Percentiles rank a stretch among this genome's conserved stretches.
These are phyloP conservation scores for Dryomyza anilis DNA, from an alignment of 2,888 invertebrate species.

Conservation along the genomic window DNA sequence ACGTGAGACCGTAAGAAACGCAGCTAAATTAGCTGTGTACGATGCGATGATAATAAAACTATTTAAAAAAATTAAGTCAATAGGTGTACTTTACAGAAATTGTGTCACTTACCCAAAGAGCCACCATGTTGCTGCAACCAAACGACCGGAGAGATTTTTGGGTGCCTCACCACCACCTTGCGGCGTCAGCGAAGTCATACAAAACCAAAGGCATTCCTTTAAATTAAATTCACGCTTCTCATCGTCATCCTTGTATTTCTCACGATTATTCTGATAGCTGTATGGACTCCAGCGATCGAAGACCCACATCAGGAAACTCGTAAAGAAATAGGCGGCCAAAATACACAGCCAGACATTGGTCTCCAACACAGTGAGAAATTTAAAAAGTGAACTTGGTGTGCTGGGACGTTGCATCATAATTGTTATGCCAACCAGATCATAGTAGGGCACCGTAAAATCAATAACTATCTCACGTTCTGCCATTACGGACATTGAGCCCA, in stretches of 20 bases:
- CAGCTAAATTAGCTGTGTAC: conserved; percentile 97
- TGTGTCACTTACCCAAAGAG: conserved; percentile 75
- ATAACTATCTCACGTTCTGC: conserved; percentile 96
- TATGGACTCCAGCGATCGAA: conserved; percentile 98
- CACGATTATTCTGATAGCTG: conserved; percentile 92
- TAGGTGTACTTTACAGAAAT: neutral
- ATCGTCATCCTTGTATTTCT: conserved; percentile 90
- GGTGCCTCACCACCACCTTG: conserved; percentile 95
- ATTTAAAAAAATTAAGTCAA: conserved; percentile 48
- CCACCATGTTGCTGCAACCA: conserved; percentile 99
- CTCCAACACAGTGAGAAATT: conserved; percentile 94
- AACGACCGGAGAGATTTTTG: conserved; percentile 90
- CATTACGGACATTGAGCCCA: conserved; percentile 95
- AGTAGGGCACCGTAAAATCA: conserved; percentile 97
- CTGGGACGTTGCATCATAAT: conserved; percentile 93
- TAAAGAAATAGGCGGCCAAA: conserved; percentile 92
- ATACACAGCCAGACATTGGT: conserved; percentile 97
- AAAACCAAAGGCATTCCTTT: conserved; percentile 98
- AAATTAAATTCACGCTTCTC: conserved; percentile 93
- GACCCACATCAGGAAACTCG: conserved; percentile 92
- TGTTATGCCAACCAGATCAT: conserved; percentile 95
- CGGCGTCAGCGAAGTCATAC: conserved; percentile 97
- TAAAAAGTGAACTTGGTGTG: conserved; percentile 90
- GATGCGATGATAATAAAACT: conserved; percentile 97
- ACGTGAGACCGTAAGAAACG: conserved; percentile 92